These are phyloP conservation scores for Fregata magnificens DNA, from an alignment of 2,113 vertebrate genomes.

Conservation along the genomic window DNA sequence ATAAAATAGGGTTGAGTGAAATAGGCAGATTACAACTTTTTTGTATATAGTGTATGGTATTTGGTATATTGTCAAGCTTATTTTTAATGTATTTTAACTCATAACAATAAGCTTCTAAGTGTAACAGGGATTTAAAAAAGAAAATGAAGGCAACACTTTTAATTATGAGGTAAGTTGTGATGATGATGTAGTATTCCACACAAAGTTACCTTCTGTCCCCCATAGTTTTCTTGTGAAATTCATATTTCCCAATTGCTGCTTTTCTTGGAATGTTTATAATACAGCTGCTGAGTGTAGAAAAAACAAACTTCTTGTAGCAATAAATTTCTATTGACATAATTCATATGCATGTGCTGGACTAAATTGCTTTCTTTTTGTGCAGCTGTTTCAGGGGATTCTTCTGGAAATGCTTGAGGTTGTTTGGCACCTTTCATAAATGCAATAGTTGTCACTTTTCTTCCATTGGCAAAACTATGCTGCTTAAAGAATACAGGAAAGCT, in stretches of 20 bases:
- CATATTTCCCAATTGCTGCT: background rate
- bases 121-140: background rate
- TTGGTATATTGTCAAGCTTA: background rate
- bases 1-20: background rate
- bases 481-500: constrained; percentile 37
- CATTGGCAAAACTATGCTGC: constrained; percentile 3
- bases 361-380: constrained; percentile 50
- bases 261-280: background rate
- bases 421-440: constrained; percentile 56
- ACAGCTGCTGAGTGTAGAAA: background rate
- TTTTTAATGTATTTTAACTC: background rate
- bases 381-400: constrained; percentile 31
- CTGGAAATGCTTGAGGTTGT: constrained; percentile 46
- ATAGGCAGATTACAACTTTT: background rate
- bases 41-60: background rate
- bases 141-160: background rate
- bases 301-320: background rate
- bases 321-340: constrained; percentile 51
- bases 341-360: constrained; percentile 33
- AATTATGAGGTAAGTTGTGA: background rate
- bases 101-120: background rate
- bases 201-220: background rate
- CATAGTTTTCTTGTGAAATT: background rate
- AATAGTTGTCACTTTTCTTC: constrained; percentile 55
- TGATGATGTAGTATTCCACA: background rate